Conservation (phyloP, 2,113 vertebrate species). For the Pomatostomus ruficeps region DNA sequence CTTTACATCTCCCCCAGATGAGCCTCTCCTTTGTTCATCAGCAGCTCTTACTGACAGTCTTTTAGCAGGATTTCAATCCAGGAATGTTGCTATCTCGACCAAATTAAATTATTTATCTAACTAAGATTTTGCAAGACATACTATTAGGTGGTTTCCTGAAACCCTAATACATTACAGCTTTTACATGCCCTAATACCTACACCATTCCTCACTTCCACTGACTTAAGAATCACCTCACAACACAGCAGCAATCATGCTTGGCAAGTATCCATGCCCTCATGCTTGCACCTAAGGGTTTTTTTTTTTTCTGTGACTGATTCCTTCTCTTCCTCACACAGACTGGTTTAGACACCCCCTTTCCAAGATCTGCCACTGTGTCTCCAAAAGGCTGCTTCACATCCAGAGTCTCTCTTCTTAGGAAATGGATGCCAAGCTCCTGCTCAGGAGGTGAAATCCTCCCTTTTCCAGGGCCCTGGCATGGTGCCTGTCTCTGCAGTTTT, state of each 20-base stretch:
- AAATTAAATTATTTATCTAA: slow-evolving; percentile 60
- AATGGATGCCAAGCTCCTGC: not conserved
- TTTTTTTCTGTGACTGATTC: not conserved
- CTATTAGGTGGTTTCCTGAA: slow-evolving; percentile 31
- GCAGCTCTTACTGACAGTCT: slow-evolving; percentile 17
- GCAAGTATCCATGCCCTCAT: not conserved
- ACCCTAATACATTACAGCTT: slow-evolving; percentile 10
- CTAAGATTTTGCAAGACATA: slow-evolving; percentile 20
- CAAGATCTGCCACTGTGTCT: not conserved
- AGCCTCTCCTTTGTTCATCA: slow-evolving; percentile 25
- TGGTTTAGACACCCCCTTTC: not conserved
- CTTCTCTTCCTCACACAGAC: not conserved
- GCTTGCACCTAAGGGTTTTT: not conserved
- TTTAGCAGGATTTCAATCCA: slow-evolving; percentile 33
- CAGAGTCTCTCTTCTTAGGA: not conserved
- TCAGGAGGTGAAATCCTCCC: not conserved
- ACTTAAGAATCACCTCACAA: not conserved
- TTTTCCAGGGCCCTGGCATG: not conserved
- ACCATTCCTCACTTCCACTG: not conserved
- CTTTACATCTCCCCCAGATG: slow-evolving; percentile 20
- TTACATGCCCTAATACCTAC: not conserved
- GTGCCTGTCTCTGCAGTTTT: not conserved
- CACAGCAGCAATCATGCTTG: not conserved
- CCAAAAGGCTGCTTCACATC: not conserved
- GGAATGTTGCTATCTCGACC: not conserved